Evolutionary conservation across 2,888 invertebrate genomes (phyloP), one percentile per base, ranked within the genome.

Genomic region (Drosophila siamana): DNA sequence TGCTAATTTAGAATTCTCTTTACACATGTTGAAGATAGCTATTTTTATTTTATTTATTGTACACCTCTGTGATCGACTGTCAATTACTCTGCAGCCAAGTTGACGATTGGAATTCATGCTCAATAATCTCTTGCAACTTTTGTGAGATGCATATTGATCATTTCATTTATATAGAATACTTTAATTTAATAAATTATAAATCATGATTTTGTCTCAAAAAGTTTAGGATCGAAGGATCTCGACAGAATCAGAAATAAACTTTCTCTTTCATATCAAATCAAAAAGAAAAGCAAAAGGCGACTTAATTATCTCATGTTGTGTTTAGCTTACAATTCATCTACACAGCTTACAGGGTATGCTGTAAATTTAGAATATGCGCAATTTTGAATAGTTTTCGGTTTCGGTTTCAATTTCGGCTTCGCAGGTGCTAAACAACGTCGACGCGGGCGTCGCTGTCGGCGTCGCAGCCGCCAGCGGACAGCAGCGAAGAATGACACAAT

Each of bases 401-500:
- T 46, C 44, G 44, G 57, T 56, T 72, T 67, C 55, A 59, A 40
- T 77, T 74, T 55, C 43, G 55, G 44, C 55, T 55, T 22, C 11
- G 54, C 41, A 74, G 74, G 78, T 74, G 74, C 62, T 62, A 63
- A 73, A 60, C n/a, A 43, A 36, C 28, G 13, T 47, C 61, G 36
- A 19, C 3, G 72, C 26, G 0, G 5, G 26, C 26, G 26, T 6
- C 33, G 52, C 60, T 4, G 28, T 16, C 26, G 7, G 26, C 63
- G 47, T 57, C 40, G 40, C 40, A 9, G 60, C 36, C 28, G 60
- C 36, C 28, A 60, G 19, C 19, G 19, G 19, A 3, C 19, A 19
- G 69, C 70, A 48, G 51, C 43, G 7, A 59, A 24, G 48, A 62
- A 70, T 78, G 80, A 83, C 86, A 83, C 80, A 88, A 78, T 75